phyloP scores from a whole-genome alignment of 92 coral and sea anemone genomes.

The Zoanthus sansibaricus region DNA sequence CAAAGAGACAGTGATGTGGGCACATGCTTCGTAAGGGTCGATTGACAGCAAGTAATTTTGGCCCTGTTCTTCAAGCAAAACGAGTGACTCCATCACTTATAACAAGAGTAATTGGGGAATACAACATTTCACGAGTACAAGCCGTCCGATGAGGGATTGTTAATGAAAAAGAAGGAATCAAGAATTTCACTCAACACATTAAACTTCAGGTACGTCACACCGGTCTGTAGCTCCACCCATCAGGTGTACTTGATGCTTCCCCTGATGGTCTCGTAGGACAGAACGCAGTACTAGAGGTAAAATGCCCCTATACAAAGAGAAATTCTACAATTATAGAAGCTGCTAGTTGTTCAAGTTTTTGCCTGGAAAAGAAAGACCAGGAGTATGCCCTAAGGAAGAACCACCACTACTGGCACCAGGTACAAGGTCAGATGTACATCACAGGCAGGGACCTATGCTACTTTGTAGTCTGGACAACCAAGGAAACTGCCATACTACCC shows the following conservation, averaged over 20 bases:
- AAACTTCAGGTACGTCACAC: constrained; percentile 42
- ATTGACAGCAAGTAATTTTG: constrained; percentile 13
- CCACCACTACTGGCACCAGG: constrained; percentile 60
- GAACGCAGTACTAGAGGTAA: constrained; percentile 45
- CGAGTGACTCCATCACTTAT: constrained; percentile 18
- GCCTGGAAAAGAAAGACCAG: constrained; percentile 45
- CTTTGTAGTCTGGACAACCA: constrained; percentile 25
- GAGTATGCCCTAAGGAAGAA: constrained; percentile 27
- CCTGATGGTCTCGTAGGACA: constrained; percentile 57
- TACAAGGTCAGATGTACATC: constrained; percentile 53
- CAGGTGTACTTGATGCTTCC: constrained; percentile 57
- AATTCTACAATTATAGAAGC: constrained; percentile 46
- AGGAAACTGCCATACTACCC: constrained; percentile 12
- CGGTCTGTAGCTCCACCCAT: constrained; percentile 48
- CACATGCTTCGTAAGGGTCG: constrained; percentile 15
- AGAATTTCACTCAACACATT: constrained; percentile 4
- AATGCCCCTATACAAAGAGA: constrained; percentile 55
- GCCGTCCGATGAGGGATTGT: constrained; percentile 57
- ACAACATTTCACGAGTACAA: constrained; percentile 50
- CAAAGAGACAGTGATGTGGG: constrained; percentile 26
- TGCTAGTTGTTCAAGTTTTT: constrained; percentile 19
- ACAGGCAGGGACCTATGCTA: constrained; percentile 40
- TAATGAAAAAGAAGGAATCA: constrained; percentile 47
- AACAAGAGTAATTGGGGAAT: constrained; percentile 32
- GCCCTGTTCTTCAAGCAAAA: constrained; percentile 12